phyloP scores from a whole-genome alignment of 2,113 vertebrate genomes.

The Peromyscus polionotus region DNA sequence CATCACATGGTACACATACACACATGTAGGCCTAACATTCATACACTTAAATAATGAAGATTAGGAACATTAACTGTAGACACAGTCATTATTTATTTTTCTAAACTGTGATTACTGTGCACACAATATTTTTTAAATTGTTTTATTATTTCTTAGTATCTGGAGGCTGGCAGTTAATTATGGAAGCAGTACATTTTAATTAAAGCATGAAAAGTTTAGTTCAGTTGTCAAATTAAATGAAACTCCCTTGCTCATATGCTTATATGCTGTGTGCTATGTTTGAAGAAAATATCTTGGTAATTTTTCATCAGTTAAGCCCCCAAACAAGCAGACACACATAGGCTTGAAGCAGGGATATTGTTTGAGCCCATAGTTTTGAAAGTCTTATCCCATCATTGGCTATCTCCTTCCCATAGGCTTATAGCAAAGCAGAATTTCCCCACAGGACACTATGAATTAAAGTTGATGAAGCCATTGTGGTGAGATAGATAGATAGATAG shows the following conservation, averaged over 20 bases:
- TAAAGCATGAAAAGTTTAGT: background rate
- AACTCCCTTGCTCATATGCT: background rate
- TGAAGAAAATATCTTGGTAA: background rate
- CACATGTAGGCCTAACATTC: background rate
- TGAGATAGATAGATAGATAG: background rate
- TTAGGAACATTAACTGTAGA: fast-evolving
- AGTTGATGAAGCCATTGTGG: background rate
- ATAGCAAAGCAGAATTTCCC: background rate
- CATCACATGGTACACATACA: background rate
- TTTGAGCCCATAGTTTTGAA: background rate
- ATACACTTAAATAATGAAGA: background rate
- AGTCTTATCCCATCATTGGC: background rate
- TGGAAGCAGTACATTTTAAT: background rate
- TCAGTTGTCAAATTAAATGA: background rate
- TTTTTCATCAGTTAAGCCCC: background rate
- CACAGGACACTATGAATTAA: background rate
- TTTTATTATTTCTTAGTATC: background rate
- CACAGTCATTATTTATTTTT: background rate
- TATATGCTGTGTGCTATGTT: background rate
- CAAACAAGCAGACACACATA: background rate
- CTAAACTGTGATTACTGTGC: background rate
- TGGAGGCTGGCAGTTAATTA: background rate
- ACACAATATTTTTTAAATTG: background rate
- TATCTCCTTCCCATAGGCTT: background rate
- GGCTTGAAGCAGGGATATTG: background rate